Conservation (phyloP, 23 tunicate genomes). For the Halocynthia roretzi region DNA sequence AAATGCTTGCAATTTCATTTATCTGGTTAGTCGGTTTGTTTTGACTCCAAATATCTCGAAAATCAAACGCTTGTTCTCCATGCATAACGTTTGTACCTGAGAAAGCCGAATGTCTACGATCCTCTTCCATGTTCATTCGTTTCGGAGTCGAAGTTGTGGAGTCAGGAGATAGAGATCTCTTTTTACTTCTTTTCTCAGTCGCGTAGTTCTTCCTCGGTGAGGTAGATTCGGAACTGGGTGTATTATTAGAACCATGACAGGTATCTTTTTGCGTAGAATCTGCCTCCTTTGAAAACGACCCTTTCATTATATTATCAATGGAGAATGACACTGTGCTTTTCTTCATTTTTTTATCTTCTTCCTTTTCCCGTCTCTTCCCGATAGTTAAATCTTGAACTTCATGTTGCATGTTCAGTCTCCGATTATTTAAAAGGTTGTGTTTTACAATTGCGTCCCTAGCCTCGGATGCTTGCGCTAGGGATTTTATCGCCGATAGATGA, state of each 20-base stretch:
- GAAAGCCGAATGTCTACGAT: no score
- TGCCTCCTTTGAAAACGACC: constrained; percentile 4
- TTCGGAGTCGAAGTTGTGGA: not conserved
- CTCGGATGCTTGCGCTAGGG: constrained; percentile 4
- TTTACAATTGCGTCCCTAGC: not conserved
- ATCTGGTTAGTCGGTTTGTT: not conserved
- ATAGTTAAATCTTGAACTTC: no score
- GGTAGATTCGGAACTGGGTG: not conserved
- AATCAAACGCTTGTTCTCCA: no score
- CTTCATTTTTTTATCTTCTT: not conserved
- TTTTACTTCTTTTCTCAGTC: not conserved
- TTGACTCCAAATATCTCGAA: not conserved
- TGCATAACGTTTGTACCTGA: no score
- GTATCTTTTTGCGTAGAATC: not conserved
- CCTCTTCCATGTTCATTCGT: not conserved
- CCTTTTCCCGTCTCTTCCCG: not conserved
- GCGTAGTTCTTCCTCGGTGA: not conserved
- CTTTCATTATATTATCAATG: constrained; percentile 18
- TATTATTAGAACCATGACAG: not conserved
- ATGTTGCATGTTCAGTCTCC: no score
- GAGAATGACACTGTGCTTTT: constrained; percentile 14
- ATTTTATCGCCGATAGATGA: constrained; percentile 17
- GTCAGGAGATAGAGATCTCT: not conserved
- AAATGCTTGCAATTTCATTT: not conserved
- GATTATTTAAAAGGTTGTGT: no score